phyloP scores from a whole-genome alignment of 2,113 vertebrate species.

The Caranx melampygus region DNA sequence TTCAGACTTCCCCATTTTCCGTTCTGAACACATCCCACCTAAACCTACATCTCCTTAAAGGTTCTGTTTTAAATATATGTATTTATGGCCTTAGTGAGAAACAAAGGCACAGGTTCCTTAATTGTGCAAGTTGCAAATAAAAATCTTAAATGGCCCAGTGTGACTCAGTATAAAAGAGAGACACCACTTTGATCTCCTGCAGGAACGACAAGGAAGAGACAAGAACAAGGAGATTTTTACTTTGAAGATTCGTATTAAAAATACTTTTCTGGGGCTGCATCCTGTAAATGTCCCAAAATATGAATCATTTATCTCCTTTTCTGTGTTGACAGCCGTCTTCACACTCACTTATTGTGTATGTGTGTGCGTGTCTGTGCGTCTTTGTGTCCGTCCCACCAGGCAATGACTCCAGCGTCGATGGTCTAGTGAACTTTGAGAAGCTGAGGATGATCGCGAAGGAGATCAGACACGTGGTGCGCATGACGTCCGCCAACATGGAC shows the following conservation, averaged over 20 bases:
- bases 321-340: slow-evolving; percentile 4
- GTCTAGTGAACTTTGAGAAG: slow-evolving; percentile 98
- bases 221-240: slow-evolving; percentile 23
- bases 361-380: not conserved
- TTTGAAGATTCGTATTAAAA: slow-evolving; percentile 20
- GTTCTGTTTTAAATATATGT: not conserved
- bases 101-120: slow-evolving; percentile 12
- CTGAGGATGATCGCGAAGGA: slow-evolving; percentile 98
- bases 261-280: not conserved
- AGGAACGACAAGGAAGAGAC: slow-evolving; percentile 14
- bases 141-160: not conserved
- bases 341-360: not conserved
- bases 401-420: slow-evolving; percentile 95
- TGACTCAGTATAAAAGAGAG: slow-evolving; percentile 8
- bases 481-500: slow-evolving; percentile 98
- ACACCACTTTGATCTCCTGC: slow-evolving; percentile 21
- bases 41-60: slow-evolving; percentile 25
- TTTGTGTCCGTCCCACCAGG: slow-evolving; percentile 79
- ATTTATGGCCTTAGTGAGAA: not conserved
- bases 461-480: slow-evolving; percentile 92
- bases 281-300: not conserved
- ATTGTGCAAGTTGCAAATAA: slow-evolving; percentile 26
- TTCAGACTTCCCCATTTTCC: slow-evolving; percentile 36
- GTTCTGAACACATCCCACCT: not conserved
- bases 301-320: slow-evolving; percentile 23